Base-by-base conservation (phyloP, 2,797 vertebrate species). In the Capromys pilorides region DNA sequence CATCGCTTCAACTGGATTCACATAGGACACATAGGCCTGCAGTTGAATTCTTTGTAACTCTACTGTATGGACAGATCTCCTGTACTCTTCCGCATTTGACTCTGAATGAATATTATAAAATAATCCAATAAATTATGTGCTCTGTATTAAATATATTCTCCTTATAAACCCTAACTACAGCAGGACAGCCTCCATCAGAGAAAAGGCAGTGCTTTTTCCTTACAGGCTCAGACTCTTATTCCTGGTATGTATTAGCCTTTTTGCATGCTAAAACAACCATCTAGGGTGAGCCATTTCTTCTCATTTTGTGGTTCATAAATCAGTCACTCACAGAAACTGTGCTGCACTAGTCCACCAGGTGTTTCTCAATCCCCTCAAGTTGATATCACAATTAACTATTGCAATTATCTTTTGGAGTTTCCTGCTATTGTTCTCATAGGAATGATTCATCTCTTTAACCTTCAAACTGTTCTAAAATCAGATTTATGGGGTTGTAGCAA, bases 391-490 rank as follows among this genome's bases (percentile, higher is more conserved):
- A 6, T 41, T 73, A 73, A 41, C 69, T 73, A 73, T 73, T 5
- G 24, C 39, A 75, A 39, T 79, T 86, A 41, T 75, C 31, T 79
- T 79, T 61, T n/a, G 19, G 19, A 73, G 24, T 73, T 36, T 33
- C 31, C 2, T 81, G 73, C 67, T 82, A 36, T 39, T 90, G 80
- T 54, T 78, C 51, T 92, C 49, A 67, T 21, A 79, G 85, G 67
- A 94, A 89, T 85, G 61, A 94, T 45, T 73, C 49, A 87, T 79
- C 18, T 41, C 67, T 73, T 86, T n/a, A 64, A 82, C n/a, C 82
- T 94, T 66, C 64, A 92, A 80, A 28, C n/a, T 86, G 62, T 57
- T 84, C 57, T 94, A 94, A 83, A 83, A 83, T 79, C 49, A 91
- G 49, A 51, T 36, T 24, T 75, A 13, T 18, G 33, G 16, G 11